Evolutionary conservation across 2,113 vertebrate species (phyloP).

Genomic region (Opisthocomus hoazin): DNA sequence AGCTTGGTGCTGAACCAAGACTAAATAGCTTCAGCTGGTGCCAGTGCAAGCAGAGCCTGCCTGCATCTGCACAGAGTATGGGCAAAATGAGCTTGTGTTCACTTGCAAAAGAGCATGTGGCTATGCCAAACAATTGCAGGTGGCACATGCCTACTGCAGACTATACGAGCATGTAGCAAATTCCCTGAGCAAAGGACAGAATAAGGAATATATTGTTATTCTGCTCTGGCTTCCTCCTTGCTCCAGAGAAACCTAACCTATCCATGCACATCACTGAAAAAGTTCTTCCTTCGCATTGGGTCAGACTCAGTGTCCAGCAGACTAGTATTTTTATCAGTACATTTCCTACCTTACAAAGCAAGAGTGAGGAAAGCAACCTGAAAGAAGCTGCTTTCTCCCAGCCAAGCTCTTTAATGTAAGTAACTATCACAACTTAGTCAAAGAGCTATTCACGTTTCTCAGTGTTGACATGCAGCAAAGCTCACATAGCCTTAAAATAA

Average conservation of each 20-base stretch:
- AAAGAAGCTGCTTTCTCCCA: not conserved
- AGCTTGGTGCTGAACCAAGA: conserved; percentile 48
- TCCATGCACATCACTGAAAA: not conserved
- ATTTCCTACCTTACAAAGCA: not conserved
- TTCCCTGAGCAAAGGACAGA: not conserved
- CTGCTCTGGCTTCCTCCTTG: not conserved
- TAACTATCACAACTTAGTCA: not conserved
- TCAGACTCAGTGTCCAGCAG: not conserved
- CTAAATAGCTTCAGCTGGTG: conserved; percentile 26
- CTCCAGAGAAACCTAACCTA: not conserved
- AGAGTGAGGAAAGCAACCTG: not conserved
- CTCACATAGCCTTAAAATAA: not conserved
- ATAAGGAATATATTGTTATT: not conserved
- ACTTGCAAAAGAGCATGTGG: not conserved
- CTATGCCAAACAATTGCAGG: not conserved
- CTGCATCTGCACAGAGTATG: not conserved
- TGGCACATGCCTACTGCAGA: not conserved
- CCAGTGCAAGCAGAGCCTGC: not conserved
- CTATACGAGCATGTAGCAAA: not conserved
- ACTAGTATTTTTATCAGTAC: not conserved
- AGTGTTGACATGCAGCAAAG: not conserved
- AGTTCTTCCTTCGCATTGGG: not conserved
- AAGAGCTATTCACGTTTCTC: not conserved
- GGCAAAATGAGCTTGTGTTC: not conserved
- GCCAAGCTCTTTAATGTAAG: not conserved